Conservation (phyloP, 2,888 invertebrate species). For the Lordiphosa fenestrarum region DNA sequence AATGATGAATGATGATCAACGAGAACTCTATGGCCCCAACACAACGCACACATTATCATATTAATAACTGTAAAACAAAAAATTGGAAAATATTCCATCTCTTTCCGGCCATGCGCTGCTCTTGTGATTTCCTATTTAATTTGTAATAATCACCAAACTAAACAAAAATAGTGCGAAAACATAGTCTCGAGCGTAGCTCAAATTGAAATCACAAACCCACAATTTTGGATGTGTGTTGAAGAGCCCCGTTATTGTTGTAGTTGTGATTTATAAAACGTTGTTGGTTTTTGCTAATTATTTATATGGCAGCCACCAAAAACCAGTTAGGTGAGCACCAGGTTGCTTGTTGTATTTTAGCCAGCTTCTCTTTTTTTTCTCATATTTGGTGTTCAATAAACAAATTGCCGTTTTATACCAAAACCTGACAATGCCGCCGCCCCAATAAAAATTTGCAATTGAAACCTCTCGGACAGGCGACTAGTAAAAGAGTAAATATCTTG, state of each 20-base stretch:
- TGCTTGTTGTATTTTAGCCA: conserved; percentile 9
- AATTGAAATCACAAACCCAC: conserved; percentile 39
- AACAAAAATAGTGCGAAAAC: conserved; percentile 12
- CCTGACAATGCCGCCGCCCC: conserved; percentile 1
- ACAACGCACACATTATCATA: conserved; percentile 3
- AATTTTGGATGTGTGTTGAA: conserved; percentile 22
- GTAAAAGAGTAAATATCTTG: conserved; percentile 12
- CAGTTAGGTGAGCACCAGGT: conserved; percentile 31
- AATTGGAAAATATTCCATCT: conserved; percentile 3
- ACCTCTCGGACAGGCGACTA: conserved; percentile 16
- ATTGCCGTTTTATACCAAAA: conserved; percentile 21
- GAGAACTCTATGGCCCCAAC: conserved; percentile 8
- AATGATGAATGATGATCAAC: conserved; percentile 6
- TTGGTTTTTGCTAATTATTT: conserved; percentile 71
- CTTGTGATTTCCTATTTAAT: conserved; percentile 8
- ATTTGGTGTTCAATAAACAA: conserved; percentile 33
- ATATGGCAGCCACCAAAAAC: conserved; percentile 48
- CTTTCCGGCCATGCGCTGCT: conserved; percentile 8
- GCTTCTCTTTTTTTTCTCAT: conserved; percentile 4
- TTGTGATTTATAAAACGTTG: conserved; percentile 56
- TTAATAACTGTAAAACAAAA: conserved; percentile 3
- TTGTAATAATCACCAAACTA: conserved; percentile 15
- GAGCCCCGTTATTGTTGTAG: conserved; percentile 18
- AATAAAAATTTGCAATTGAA: conserved; percentile 17
- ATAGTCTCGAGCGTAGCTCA: conserved; percentile 26